Evolutionary conservation across 2,888 invertebrate species (phyloP).

Genomic region (Clostera curtula): DNA sequence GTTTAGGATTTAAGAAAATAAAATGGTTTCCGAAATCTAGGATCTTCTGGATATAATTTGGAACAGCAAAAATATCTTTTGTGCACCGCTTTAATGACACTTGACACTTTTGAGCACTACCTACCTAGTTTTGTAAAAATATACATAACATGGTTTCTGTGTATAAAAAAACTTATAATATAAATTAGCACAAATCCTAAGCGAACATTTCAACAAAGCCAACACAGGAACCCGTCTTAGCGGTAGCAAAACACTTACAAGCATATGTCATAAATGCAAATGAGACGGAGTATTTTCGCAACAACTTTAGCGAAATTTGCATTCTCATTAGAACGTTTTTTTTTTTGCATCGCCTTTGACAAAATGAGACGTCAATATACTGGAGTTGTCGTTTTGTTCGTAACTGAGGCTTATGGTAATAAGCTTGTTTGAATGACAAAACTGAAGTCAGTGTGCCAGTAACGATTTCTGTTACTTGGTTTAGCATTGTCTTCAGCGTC

Average conservation of each 20-base stretch:
- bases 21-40: too few relatives aligned
- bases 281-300: slow-evolving; percentile 52
- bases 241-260: slow-evolving; percentile 60
- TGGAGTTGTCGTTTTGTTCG: slow-evolving; percentile 26
- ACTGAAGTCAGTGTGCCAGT: slow-evolving; percentile 11
- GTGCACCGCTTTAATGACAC: too few relatives aligned
- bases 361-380: slow-evolving; percentile 50
- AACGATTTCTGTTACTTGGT: slow-evolving; percentile 4
- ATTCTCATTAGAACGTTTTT: slow-evolving; percentile 56
- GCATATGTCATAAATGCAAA: slow-evolving; percentile 64
- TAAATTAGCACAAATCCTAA: slow-evolving; percentile 23
- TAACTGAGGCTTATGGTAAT: slow-evolving; percentile 24
- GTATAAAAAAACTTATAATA: slow-evolving; percentile 22
- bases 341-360: slow-evolving; percentile 30
- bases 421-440: slow-evolving; percentile 21
- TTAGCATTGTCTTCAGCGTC: slow-evolving; percentile 2
- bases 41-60: too few relatives aligned
- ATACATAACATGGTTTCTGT: too few relatives aligned
- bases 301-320: slow-evolving; percentile 48
- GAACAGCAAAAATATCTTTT: too few relatives aligned
- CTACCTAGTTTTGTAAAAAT: too few relatives aligned
- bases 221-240: slow-evolving; percentile 33
- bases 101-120: too few relatives aligned
- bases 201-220: slow-evolving; percentile 32
- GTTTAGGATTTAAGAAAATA: too few relatives aligned